Conservation (phyloP, 2,797 vertebrate species). For the Manis javanica region DNA sequence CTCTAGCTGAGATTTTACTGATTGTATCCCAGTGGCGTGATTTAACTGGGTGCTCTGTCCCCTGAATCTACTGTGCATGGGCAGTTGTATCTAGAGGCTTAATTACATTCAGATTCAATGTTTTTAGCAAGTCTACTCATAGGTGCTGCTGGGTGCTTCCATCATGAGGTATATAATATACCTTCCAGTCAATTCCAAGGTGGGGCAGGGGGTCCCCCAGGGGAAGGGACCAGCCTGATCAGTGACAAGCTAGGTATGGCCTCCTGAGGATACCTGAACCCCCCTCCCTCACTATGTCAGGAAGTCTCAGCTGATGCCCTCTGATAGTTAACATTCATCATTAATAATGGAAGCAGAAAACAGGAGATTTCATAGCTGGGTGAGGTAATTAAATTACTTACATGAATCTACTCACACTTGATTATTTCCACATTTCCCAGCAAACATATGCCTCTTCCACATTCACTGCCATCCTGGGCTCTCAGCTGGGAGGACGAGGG, state of each 20-base stretch:
- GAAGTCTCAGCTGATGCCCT: neutral
- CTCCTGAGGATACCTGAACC: neutral
- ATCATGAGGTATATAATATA: neutral
- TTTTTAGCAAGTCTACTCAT: neutral
- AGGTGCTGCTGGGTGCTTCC: neutral
- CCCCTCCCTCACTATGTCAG: neutral
- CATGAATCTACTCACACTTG: neutral
- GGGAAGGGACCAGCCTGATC: neutral
- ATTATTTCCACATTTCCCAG: slow-evolving; percentile 14
- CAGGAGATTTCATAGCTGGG: neutral
- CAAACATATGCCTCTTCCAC: neutral
- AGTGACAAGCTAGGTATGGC: neutral
- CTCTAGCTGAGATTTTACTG: neutral
- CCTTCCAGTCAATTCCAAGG: neutral
- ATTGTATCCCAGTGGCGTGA: fast-evolving
- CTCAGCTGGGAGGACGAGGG: neutral
- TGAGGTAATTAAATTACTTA: slow-evolving; percentile 14
- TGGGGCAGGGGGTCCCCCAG: neutral
- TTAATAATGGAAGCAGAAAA: slow-evolving; percentile 33
- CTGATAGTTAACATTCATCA: slow-evolving; percentile 36
- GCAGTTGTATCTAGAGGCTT: neutral
- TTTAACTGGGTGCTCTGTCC: neutral
- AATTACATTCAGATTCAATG: neutral
- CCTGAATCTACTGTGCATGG: neutral
- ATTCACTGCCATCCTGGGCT: neutral